phyloP scores from a whole-genome alignment of 2,797 vertebrate genomes.

The Molothrus ater region DNA sequence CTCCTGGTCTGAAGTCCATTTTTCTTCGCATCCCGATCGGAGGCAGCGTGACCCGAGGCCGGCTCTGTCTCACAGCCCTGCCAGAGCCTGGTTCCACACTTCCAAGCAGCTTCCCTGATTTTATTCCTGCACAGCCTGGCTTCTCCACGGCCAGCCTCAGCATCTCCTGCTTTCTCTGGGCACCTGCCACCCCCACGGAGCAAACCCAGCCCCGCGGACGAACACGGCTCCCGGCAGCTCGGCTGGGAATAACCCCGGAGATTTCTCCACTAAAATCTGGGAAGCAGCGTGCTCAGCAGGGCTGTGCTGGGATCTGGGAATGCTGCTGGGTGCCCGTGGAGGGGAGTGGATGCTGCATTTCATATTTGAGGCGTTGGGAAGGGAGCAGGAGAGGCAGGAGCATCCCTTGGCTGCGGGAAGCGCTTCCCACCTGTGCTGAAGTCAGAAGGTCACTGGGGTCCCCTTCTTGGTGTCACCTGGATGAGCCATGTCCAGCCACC shows the following conservation, averaged over 20 bases:
- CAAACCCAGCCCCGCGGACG: fast-evolving
- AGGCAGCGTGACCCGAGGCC: background rate
- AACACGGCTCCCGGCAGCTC: background rate
- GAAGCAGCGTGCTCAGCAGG: background rate
- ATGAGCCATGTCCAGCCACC: background rate
- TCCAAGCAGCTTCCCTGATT: background rate
- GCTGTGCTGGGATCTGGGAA: background rate
- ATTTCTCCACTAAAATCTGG: background rate
- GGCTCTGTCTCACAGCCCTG: background rate
- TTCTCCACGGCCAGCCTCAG: background rate
- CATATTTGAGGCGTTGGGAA: fast-evolving
- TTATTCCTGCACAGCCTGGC: background rate
- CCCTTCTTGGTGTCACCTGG: background rate
- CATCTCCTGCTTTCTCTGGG: background rate
- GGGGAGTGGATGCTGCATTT: background rate
- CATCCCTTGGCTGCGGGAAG: background rate
- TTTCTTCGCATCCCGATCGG: background rate
- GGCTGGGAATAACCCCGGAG: background rate
- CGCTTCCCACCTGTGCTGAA: fast-evolving
- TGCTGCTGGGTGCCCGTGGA: fast-evolving
- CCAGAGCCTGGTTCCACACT: background rate
- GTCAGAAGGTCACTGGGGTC: background rate
- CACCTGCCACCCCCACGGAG: background rate
- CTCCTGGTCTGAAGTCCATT: background rate
- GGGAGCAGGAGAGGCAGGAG: background rate